A percentile compares a stretch with the other conserved stretches of the same genome.
phyloP scores from a whole-genome alignment of 2,797 vertebrate genomes.

The Mormyrops attenuatus region DNA sequence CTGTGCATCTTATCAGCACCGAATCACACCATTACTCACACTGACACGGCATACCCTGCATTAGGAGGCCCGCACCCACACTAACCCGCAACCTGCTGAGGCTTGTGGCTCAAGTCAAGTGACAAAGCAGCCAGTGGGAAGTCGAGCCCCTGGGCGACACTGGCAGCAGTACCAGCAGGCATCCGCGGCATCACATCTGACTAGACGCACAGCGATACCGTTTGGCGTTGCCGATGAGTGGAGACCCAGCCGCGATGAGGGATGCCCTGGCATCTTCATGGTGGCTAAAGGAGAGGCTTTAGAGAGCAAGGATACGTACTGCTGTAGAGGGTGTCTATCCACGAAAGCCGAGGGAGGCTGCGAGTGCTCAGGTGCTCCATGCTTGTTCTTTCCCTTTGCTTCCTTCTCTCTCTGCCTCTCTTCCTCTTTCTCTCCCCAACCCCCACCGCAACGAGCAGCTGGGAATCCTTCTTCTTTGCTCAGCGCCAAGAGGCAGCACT shows the following conservation, averaged over 20 bases:
- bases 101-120: not conserved
- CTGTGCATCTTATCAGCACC: not conserved
- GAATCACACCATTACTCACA: not conserved
- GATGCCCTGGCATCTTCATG: not conserved
- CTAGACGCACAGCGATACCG: not conserved
- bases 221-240: not conserved
- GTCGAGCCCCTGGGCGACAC: not conserved
- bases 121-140: not conserved
- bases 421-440: constrained; percentile 28
- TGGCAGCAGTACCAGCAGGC: not conserved
- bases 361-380: constrained; percentile 93
- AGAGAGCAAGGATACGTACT: constrained; percentile 68
- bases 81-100: not conserved
- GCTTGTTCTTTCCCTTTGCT: constrained; percentile 50
- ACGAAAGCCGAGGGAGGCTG: constrained; percentile 89
- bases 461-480: constrained; percentile 31
- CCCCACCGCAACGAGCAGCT: not conserved
- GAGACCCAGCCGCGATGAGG: not conserved
- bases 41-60: not conserved
- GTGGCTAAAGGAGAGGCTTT: not conserved
- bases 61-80: not conserved
- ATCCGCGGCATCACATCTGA: not conserved
- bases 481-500: constrained; percentile 36
- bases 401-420: constrained; percentile 51
- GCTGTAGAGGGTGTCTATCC: constrained; percentile 98